Base-by-base conservation (phyloP, 23 tunicate species). In the Oikopleura vanhoeffeni region DNA sequence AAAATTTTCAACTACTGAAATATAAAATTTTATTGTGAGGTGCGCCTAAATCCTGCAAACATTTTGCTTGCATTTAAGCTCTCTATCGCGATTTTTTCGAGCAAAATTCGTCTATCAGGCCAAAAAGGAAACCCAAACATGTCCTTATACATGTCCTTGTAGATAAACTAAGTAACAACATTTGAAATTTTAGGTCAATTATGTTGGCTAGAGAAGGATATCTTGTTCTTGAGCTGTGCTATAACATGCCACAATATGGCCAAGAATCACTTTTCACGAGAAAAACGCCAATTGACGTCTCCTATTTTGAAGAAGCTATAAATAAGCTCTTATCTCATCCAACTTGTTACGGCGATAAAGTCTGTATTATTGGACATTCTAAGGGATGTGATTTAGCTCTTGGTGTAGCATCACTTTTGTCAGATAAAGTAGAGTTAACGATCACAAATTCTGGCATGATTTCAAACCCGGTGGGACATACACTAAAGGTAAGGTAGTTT, bases 211-310 rank as follows among this genome's bases (percentile, higher is more conserved):
- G 35, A 2, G 34, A 13, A 13, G 79, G 79, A 3, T 71, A 71
- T 30, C 2, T 32, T 3, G 79, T 71, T 38, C 34, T 71, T 71
- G 79, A 71, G 35, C 34, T 71, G 34, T 33, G 79, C 79, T 71
- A 71, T 30, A 71, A 71, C 32, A 33, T 71, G 34, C 79, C 79
- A 2, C 79, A 71, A 71, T 71, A 71, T 71, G 79, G 79, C 79
- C 34, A 24, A 32, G 79, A 71, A 28, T 2, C 4, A 2, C 2
- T 71, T 2, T 71, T 71, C 32, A 13, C 35, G 3, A 33, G 79
- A 71, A 32, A 71, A 24, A 49, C 64, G 64, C 79, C 27, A 71
- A 24, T 24, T 38, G 38, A 71, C 3, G 2, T 71, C 3, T 18
- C 27, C 27, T 71, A 71, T 38, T 71, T 71, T 71, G 79, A 71